Conservation (phyloP, 2,113 vertebrate species). For the Nycticryphes semicollaris region DNA sequence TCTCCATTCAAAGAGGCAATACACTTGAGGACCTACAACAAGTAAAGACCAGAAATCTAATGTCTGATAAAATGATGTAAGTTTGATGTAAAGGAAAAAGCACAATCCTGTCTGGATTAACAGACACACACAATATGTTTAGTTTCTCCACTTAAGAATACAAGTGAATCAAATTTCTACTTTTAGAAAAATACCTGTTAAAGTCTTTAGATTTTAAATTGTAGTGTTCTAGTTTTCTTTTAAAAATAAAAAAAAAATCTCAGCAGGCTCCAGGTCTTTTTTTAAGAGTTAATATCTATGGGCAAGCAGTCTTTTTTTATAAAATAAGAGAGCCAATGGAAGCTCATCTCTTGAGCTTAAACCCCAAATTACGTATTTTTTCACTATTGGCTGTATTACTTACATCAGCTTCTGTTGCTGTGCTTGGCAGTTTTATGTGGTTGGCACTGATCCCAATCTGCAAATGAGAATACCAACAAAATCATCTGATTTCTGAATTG, state of each 20-base stretch:
- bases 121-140: not conserved
- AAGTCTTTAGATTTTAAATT: not conserved
- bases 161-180: not conserved
- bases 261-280: not conserved
- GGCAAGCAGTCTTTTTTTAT: not conserved
- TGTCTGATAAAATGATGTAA: not conserved
- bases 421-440: slow-evolving; percentile 88
- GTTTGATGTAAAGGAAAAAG: not conserved
- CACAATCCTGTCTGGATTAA: not conserved
- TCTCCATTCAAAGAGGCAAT: slow-evolving; percentile 89
- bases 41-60: not conserved
- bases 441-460: slow-evolving; percentile 95
- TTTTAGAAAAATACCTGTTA: not conserved
- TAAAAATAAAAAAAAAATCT: not conserved
- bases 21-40: slow-evolving; percentile 83
- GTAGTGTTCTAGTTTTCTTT: not conserved
- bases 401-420: slow-evolving; percentile 91
- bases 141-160: not conserved
- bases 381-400: not conserved
- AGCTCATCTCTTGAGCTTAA: not conserved
- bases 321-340: not conserved
- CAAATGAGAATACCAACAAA: slow-evolving; percentile 43
- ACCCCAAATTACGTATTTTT: not conserved
- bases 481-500: not conserved
- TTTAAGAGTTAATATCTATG: not conserved